A percentile compares a stretch with the other conserved stretches of the same genome.
Evolutionary conservation across 1,140 invertebrate genomes (phyloP).

Genomic region (Heliconius melpomene): DNA sequence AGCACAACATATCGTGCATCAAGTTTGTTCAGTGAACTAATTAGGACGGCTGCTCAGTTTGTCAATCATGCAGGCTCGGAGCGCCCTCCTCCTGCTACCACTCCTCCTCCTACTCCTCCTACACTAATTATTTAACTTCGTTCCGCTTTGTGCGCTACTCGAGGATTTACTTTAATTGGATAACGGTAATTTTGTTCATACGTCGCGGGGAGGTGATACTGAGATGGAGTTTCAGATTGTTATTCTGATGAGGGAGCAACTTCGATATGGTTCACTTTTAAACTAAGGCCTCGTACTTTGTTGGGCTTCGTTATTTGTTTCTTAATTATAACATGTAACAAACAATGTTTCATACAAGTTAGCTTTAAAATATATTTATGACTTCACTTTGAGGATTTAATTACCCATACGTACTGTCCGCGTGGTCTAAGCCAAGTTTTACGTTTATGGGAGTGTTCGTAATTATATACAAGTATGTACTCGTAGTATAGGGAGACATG

Average conservation of each 20-base stretch:
- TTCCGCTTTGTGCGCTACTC: constrained; percentile 53
- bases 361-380: no score
- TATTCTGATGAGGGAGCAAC: constrained; percentile 12
- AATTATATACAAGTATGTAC: no score
- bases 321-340: neutral
- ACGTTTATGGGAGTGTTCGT: no score
- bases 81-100: neutral
- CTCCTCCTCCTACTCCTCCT: neutral
- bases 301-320: neutral
- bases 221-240: constrained; percentile 26
- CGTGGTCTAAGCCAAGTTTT: no score
- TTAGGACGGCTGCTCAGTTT: constrained; percentile 66
- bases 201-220: constrained; percentile 29
- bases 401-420: no score
- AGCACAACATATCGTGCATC: constrained; percentile 32
- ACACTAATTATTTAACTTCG: constrained; percentile 68
- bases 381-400: no score
- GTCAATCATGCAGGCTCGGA: constrained; percentile 60
- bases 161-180: constrained; percentile 57
- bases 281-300: neutral
- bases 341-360: no score
- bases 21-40: constrained; percentile 64
- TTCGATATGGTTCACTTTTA: neutral
- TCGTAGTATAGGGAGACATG: no score
- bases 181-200: constrained; percentile 53